Evolutionary conservation across 2,888 invertebrate species (phyloP).

Genomic region (Villa cingulata): DNA sequence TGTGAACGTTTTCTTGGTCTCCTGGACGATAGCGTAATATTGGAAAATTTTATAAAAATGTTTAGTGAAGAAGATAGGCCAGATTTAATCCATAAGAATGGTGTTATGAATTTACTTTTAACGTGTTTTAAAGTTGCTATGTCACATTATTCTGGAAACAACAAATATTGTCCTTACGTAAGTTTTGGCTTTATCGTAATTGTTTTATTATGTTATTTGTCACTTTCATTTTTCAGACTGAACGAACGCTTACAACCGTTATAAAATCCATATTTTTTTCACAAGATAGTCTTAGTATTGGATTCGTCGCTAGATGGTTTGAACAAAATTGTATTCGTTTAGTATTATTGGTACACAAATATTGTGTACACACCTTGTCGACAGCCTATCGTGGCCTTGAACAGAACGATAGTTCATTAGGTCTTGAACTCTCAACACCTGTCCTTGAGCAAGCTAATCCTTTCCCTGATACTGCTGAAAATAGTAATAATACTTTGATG

Average conservation of each 20-base stretch:
- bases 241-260: slow-evolving; percentile 57
- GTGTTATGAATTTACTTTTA: slow-evolving; percentile 51
- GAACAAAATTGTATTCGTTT: slow-evolving; percentile 63
- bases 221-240: slow-evolving; percentile 35
- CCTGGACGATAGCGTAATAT: slow-evolving; percentile 44
- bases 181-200: slow-evolving; percentile 17
- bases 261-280: slow-evolving; percentile 70
- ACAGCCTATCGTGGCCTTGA: slow-evolving; percentile 45
- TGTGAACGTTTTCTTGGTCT: slow-evolving; percentile 50
- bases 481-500: slow-evolving; percentile 35
- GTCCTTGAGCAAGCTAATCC: slow-evolving; percentile 47
- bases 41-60: slow-evolving; percentile 57
- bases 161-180: slow-evolving; percentile 47
- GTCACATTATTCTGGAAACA: slow-evolving; percentile 57
- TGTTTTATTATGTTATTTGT: background rate
- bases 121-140: slow-evolving; percentile 66
- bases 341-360: slow-evolving; percentile 62
- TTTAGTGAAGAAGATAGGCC: slow-evolving; percentile 42
- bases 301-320: slow-evolving; percentile 71
- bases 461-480: slow-evolving; percentile 24
- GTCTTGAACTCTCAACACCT: slow-evolving; percentile 61
- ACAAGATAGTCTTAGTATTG: slow-evolving; percentile 56
- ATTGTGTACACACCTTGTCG: slow-evolving; percentile 32
- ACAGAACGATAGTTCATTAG: slow-evolving; percentile 30
- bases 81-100: slow-evolving; percentile 47